Percentiles rank a stretch among this genome's conserved stretches.
Evolutionary conservation across 1,140 invertebrate species (phyloP).

Genomic region (Euglossa dilemma): DNA sequence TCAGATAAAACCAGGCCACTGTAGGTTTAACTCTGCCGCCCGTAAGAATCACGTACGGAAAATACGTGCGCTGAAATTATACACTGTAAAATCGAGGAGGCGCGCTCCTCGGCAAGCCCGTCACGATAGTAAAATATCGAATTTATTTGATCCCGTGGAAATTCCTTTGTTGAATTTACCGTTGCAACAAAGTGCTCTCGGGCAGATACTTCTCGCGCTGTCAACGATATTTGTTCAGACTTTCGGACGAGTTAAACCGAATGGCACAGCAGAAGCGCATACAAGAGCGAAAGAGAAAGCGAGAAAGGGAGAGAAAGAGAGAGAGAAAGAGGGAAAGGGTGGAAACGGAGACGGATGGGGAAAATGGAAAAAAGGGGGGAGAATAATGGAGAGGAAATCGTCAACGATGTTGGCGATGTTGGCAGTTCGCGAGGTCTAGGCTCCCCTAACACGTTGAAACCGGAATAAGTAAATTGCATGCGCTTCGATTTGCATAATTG

Average conservation of each 20-base stretch:
- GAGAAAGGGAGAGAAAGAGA: too few species aligned
- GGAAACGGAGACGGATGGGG: too few species aligned
- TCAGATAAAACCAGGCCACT: conserved; percentile 26
- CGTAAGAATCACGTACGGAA: conserved; percentile 52
- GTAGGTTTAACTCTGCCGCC: conserved; percentile 30
- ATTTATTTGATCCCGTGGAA: conserved; percentile 34
- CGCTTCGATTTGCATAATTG: conserved; percentile 47
- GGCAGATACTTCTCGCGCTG: not conserved
- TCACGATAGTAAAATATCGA: conserved; percentile 36
- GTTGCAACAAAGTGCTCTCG: not conserved
- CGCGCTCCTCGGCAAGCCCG: not conserved
- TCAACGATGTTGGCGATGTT: not conserved
- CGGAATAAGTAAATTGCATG: conserved; percentile 38
- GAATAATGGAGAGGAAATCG: not conserved
- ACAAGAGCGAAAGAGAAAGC: too few species aligned
- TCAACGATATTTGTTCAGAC: not conserved
- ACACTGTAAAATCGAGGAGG: conserved; percentile 4
- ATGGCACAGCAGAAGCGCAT: not conserved
- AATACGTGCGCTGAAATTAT: conserved; percentile 52
- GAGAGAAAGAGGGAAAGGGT: too few species aligned
- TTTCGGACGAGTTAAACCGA: not conserved
- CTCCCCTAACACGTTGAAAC: not conserved
- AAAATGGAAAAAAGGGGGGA: not conserved
- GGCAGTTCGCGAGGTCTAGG: too few species aligned
- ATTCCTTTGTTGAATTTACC: conserved; percentile 28